These are phyloP conservation scores for Azorinus chamasolen DNA, from an alignment of 2,888 invertebrate species.

Conservation along the genomic window DNA sequence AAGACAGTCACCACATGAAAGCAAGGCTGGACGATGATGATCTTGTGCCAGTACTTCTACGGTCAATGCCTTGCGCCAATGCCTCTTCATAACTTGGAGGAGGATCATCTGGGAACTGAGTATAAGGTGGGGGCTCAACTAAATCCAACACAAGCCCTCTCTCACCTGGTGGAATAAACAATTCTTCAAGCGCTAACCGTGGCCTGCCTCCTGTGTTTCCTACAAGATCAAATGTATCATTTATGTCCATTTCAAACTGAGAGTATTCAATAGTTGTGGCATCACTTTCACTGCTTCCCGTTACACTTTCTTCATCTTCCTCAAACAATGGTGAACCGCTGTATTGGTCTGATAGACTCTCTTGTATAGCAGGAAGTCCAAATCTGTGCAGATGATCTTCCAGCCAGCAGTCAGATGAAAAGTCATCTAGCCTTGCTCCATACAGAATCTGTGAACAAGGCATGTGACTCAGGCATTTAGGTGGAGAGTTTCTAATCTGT, in stretches of 20 bases:
- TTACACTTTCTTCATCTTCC: slow-evolving; percentile 34
- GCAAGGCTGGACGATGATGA: slow-evolving; percentile 33
- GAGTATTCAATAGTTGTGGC: slow-evolving; percentile 30
- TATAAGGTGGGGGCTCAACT: slow-evolving; percentile 68
- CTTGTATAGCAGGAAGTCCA: slow-evolving; percentile 40
- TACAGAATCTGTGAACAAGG: slow-evolving; percentile 69
- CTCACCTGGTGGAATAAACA: slow-evolving; percentile 49
- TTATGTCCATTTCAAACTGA: slow-evolving; percentile 26
- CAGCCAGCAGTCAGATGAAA: slow-evolving; percentile 75
- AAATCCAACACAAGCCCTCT: slow-evolving; percentile 15
- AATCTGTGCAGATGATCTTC: slow-evolving; percentile 72
- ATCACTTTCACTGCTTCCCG: slow-evolving; percentile 40
- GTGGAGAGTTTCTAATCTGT: slow-evolving; percentile 29
- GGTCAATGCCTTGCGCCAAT: slow-evolving; percentile 25
- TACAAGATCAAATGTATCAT: slow-evolving; percentile 22
- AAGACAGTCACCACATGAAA: slow-evolving; percentile 57
- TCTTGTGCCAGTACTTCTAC: slow-evolving; percentile 29
- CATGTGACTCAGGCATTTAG: slow-evolving; percentile 70
- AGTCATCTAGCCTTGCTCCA: slow-evolving; percentile 73
- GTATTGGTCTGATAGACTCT: not conserved
- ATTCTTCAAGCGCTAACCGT: slow-evolving; percentile 39
- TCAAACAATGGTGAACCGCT: slow-evolving; percentile 24
- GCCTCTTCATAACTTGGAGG: slow-evolving; percentile 77
- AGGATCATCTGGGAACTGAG: slow-evolving; percentile 61
- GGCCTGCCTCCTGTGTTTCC: slow-evolving; percentile 27